These are phyloP conservation scores for Zalophus californianus DNA, from an alignment of 2,797 vertebrate genomes.

Conservation along the genomic window DNA sequence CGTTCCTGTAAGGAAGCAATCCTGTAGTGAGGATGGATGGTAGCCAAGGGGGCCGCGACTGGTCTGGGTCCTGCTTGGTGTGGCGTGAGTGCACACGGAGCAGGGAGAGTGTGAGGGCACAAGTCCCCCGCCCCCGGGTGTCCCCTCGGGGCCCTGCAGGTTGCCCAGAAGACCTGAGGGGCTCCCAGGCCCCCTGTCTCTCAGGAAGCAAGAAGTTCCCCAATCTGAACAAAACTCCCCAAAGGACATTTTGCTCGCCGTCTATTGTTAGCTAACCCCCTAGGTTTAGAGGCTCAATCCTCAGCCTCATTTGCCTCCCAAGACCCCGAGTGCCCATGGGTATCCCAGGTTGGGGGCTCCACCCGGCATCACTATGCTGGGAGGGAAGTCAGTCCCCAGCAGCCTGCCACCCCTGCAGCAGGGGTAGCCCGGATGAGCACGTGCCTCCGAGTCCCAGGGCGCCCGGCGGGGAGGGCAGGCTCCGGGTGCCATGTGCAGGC, in stretches of 20 bases:
- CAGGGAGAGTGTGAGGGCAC: not conserved
- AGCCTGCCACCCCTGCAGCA: not conserved
- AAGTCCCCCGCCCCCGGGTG: not conserved
- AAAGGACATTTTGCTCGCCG: fast-evolving
- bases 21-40: not conserved
- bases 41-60: no score
- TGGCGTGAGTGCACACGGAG: not conserved
- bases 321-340: not conserved
- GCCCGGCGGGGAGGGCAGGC: fast-evolving
- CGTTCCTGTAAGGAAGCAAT: not conserved
- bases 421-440: not conserved
- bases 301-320: not conserved
- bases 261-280: not conserved
- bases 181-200: not conserved
- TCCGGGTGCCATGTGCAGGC: no score
- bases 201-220: not conserved
- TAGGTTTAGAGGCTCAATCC: no score
- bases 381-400: not conserved
- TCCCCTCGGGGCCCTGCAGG: not conserved
- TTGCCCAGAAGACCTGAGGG: not conserved
- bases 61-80: not conserved
- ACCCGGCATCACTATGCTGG: not conserved
- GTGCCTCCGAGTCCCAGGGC: no score
- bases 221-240: not conserved
- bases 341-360: not conserved